These are phyloP conservation scores for Trematocara unimaculatum DNA, from an alignment of 2,113 vertebrate species.

Conservation along the genomic window DNA sequence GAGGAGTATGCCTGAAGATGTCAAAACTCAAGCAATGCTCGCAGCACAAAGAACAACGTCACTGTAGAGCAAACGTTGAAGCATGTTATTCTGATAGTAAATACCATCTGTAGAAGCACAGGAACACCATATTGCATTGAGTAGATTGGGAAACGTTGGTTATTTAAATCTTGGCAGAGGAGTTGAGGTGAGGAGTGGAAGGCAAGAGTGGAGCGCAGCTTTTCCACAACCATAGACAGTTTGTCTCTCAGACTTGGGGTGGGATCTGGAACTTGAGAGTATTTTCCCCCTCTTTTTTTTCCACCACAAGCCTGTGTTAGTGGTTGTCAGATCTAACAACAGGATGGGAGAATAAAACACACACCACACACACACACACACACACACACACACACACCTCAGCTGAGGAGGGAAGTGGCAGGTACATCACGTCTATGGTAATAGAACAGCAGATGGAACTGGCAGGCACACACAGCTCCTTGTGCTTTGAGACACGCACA, in stretches of 20 bases:
- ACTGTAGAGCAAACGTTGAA: neutral
- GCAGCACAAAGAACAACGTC: neutral
- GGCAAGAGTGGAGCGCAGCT: neutral
- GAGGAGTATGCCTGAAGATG: neutral
- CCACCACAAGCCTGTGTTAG: conserved; percentile 31
- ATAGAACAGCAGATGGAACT: conserved; percentile 61
- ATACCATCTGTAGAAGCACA: neutral
- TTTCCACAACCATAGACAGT: conserved; percentile 26
- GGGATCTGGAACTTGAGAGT: conserved; percentile 39
- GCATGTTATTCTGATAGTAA: neutral
- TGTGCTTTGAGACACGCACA: conserved; percentile 32
- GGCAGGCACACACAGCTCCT: conserved; percentile 48
- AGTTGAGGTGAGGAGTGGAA: conserved; percentile 9
- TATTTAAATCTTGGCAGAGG: conserved; percentile 4
- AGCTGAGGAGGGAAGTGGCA: conserved; percentile 55
- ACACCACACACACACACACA: conserved; percentile 7
- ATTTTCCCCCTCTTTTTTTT: conserved; percentile 7
- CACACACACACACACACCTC: conserved; percentile 21
- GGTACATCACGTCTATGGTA: conserved; percentile 64
- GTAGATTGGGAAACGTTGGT: neutral
- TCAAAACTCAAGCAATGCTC: neutral
- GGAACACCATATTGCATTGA: neutral
- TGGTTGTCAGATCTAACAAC: conserved; percentile 59
- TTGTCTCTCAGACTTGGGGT: conserved; percentile 44
- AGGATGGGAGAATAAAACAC: conserved; percentile 37